Conservation (phyloP, 1,140 invertebrate genomes). For the Antheraea pernyi region DNA sequence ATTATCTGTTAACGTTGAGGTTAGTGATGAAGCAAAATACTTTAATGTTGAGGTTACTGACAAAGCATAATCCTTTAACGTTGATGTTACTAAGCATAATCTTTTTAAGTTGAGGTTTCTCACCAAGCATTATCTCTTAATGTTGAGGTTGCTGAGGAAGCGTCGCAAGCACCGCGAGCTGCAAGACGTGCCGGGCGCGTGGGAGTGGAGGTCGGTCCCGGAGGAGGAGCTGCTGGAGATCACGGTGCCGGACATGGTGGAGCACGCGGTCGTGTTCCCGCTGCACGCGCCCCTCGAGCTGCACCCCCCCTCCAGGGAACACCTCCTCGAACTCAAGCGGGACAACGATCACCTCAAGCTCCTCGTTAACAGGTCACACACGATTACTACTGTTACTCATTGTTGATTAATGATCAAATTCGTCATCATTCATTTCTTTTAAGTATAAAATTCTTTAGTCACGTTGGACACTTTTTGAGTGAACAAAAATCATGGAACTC, state of each 20-base stretch:
- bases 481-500: no score
- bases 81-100: no score
- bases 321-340: slow-evolving; percentile 48
- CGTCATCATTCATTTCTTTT: no score
- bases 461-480: no score
- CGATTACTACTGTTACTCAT: no score
- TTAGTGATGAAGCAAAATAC: no score
- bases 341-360: slow-evolving; percentile 50
- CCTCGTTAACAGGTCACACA: slow-evolving; percentile 44
- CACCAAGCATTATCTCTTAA: no score
- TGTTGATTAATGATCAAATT: no score
- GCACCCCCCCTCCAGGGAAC: slow-evolving; percentile 37
- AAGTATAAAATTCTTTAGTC: no score
- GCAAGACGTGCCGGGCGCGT: slow-evolving; percentile 41
- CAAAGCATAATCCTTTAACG: no score
- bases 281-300: slow-evolving; percentile 79
- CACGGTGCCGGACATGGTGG: slow-evolving; percentile 62
- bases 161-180: slow-evolving; percentile 57
- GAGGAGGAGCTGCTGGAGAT: slow-evolving; percentile 61
- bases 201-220: slow-evolving; percentile 68
- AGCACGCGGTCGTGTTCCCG: slow-evolving; percentile 77
- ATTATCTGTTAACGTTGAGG: no score
- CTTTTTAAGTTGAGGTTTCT: slow-evolving; percentile 43
- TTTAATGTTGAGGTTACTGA: no score
- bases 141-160: slow-evolving; percentile 50